A percentile compares a stretch with the other conserved stretches of the same genome.
Conservation (phyloP, 2,797 vertebrate genomes). For the Danionella dracula region DNA sequence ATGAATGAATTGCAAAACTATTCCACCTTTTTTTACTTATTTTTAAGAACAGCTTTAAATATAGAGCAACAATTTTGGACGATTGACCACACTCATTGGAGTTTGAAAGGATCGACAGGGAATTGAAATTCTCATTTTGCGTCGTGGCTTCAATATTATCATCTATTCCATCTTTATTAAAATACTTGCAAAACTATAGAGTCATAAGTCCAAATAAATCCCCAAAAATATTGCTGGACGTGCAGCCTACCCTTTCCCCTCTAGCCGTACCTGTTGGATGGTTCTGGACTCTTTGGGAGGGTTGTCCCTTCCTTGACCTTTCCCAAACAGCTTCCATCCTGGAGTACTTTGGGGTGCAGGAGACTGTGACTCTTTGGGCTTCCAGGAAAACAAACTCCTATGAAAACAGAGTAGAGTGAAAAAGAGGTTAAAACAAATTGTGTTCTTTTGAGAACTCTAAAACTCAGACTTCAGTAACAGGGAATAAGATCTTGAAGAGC, state of each 20-base stretch:
- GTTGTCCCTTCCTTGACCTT: slow-evolving; percentile 78
- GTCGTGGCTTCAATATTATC: no score
- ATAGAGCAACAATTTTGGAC: no score
- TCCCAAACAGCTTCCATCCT: slow-evolving; percentile 91
- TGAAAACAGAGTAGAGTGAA: slow-evolving; percentile 7
- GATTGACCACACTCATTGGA: no score
- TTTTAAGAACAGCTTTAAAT: no score
- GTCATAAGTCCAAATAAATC: no score
- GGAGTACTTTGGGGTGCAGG: slow-evolving; percentile 73
- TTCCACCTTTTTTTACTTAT: no score
- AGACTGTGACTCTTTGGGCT: slow-evolving; percentile 81
- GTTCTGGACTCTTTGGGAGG: slow-evolving; percentile 69
- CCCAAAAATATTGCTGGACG: no score
- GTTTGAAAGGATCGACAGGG: no score
- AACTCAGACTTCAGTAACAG: background rate
- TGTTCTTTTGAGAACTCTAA: background rate
- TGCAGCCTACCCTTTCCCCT: slow-evolving; percentile 28
- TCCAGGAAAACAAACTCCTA: slow-evolving; percentile 94
- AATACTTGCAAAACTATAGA: no score
- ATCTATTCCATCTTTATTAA: no score
- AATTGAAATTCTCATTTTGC: no score
- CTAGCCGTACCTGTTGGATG: slow-evolving; percentile 85
- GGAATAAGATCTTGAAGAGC: background rate
- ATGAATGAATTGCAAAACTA: no score
- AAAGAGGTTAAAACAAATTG: background rate